phyloP scores from a whole-genome alignment of 2,888 invertebrate species.

The Seira ritae region DNA sequence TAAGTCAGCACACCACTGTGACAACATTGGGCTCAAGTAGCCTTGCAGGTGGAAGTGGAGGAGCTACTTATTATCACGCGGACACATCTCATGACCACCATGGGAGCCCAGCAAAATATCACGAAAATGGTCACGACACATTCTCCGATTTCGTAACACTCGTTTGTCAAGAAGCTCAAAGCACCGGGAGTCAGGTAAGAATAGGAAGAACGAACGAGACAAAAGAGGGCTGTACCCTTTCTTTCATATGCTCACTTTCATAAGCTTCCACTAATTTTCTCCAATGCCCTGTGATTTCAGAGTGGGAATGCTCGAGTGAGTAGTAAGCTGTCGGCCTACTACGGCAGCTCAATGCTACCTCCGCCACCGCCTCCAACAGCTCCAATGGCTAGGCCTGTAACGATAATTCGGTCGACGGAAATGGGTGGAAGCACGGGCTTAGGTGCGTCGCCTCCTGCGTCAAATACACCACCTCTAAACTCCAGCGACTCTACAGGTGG shows the following conservation, averaged over 20 bases:
- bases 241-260: conserved; percentile 3
- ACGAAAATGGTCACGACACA: conserved; percentile 89
- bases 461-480: conserved; percentile 79
- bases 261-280: background rate
- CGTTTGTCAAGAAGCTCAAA: conserved; percentile 95
- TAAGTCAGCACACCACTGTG: conserved; percentile 78
- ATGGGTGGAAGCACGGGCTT: conserved; percentile 69
- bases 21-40: conserved; percentile 78
- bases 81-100: conserved; percentile 78
- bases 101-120: conserved; percentile 81
- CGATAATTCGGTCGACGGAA: conserved; percentile 93
- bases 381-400: conserved; percentile 97
- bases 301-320: conserved; percentile 72
- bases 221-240: background rate
- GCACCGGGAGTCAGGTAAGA: conserved; percentile 72
- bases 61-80: conserved; percentile 76
- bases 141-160: conserved; percentile 97
- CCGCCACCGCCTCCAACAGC: conserved; percentile 94
- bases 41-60: conserved; percentile 75
- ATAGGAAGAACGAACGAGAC: no score
- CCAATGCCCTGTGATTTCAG: conserved; percentile 37
- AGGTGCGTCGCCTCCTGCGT: conserved; percentile 78
- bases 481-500: conserved; percentile 76
- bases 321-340: conserved; percentile 85
- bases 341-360: conserved; percentile 94